phyloP scores from a whole-genome alignment of 2,797 vertebrate genomes.

The Alcedo atthis region DNA sequence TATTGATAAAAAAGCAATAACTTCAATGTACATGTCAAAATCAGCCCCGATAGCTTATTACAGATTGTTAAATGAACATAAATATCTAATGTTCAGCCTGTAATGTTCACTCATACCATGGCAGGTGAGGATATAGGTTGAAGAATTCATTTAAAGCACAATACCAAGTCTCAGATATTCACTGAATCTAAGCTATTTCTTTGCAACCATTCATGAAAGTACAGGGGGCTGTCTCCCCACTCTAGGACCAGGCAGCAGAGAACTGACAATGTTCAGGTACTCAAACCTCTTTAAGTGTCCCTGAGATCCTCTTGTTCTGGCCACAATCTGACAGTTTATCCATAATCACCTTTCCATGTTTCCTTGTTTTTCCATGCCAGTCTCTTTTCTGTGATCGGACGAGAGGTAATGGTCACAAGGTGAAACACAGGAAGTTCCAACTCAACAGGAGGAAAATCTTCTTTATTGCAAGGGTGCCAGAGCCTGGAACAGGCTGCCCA shows the following conservation, averaged over 20 bases:
- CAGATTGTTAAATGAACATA: constrained; percentile 53
- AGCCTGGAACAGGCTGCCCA: no score
- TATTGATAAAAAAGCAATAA: constrained; percentile 65
- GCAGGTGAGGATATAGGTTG: constrained; percentile 9
- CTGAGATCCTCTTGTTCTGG: not conserved
- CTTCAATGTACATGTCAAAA: constrained; percentile 49
- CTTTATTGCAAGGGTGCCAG: no score
- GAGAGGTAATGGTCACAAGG: no score
- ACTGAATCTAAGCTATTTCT: not conserved
- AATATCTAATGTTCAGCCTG: constrained; percentile 45
- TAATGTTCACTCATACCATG: not conserved
- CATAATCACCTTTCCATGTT: not conserved
- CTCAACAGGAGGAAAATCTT: no score
- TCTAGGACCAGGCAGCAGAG: not conserved
- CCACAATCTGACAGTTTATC: not conserved
- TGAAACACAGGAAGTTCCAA: no score
- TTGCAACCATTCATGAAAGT: not conserved
- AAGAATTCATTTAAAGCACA: constrained; percentile 29
- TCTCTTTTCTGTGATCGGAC: no score
- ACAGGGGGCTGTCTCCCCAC: not conserved
- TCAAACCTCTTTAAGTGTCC: not conserved
- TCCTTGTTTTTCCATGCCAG: not conserved
- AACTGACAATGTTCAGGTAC: not conserved
- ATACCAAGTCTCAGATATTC: not conserved
- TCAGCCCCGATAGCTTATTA: constrained; percentile 56